Evolutionary conservation across 2,113 vertebrate species (phyloP), one percentile per base, ranked within the genome.

Genomic region (Perccottus glenii): DNA sequence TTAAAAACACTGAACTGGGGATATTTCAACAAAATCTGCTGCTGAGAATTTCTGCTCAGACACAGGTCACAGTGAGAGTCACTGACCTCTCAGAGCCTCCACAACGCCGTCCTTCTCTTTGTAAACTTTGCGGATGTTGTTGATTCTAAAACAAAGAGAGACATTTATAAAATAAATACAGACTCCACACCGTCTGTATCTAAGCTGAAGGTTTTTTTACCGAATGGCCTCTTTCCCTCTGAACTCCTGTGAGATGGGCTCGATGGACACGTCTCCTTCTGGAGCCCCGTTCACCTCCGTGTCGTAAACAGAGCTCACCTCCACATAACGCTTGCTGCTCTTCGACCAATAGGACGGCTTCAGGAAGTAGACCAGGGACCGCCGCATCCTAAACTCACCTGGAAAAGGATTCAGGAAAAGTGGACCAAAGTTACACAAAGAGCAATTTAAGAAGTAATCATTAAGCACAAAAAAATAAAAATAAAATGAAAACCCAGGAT

Each of bases 271-370:
- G 5, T 86, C 93, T 32, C 85, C 92, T 36, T 63, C 82, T 1
- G 93, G 49, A 14, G 82, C 84, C 33, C 94, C 94, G 0, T 95
- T 96, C 65, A 90, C 2, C 58, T 93, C 94, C 5, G 90, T 78
- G 61, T 97, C 95, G 0, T 94, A 96, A 11, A 87, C 77, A 0
- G 92, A 90, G 74, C 85, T 93, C n/a, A 99, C 81, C 75, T 97
- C 95, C 15, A 92, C 91, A 72, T 98, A 98, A 40, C 93, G 95
- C 70, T 91, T 94, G 5, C 92, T 90, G 73, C 4, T 93, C 77
- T 93, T 96, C n/a, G 94, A 94, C 98, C 98, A 99, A 81, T 98
- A 99, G 0, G 96, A 97, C 0, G 96, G 96, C 73, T 97, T 95
- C 87, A 98, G 81, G 79, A 99, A 98, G 90, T 96, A 99, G 2